Conservation (phyloP, 2,113 vertebrate species). For the Scatophagus argus region DNA sequence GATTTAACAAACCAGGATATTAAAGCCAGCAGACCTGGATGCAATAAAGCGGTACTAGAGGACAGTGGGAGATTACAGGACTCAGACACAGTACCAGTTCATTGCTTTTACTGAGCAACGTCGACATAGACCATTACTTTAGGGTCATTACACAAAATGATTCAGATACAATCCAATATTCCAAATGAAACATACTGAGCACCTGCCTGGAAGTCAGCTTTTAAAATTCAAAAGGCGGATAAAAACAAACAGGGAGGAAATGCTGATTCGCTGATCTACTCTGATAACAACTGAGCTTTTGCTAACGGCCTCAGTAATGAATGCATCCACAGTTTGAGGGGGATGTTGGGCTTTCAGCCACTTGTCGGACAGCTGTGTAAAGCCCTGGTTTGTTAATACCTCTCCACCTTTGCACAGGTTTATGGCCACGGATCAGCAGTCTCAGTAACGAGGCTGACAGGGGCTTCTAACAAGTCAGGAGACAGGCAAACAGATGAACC, state of each 20-base stretch:
- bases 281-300: slow-evolving; percentile 12
- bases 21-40: slow-evolving; percentile 56
- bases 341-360: slow-evolving; percentile 61
- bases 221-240: slow-evolving; percentile 14
- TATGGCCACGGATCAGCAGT: slow-evolving; percentile 71
- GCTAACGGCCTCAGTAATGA: slow-evolving; percentile 25
- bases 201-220: background rate
- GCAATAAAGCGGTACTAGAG: slow-evolving; percentile 51
- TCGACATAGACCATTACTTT: slow-evolving; percentile 52
- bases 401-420: slow-evolving; percentile 71
- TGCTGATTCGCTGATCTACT: slow-evolving; percentile 17
- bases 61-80: slow-evolving; percentile 51
- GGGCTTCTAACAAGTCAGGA: slow-evolving; percentile 66
- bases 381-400: slow-evolving; percentile 57
- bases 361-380: slow-evolving; percentile 69
- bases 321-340: slow-evolving; percentile 25
- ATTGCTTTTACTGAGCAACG: slow-evolving; percentile 63
- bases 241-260: background rate
- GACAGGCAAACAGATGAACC: slow-evolving; percentile 55
- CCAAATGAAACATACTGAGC: background rate
- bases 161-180: slow-evolving; percentile 50
- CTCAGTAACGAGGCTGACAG: slow-evolving; percentile 73
- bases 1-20: slow-evolving; percentile 61
- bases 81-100: slow-evolving; percentile 43
- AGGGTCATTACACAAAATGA: slow-evolving; percentile 63